A percentile compares a stretch with the other conserved stretches of the same genome.
Evolutionary conservation across 2,113 vertebrate species (phyloP).

Genomic region (Zosterops hypoxanthus): DNA sequence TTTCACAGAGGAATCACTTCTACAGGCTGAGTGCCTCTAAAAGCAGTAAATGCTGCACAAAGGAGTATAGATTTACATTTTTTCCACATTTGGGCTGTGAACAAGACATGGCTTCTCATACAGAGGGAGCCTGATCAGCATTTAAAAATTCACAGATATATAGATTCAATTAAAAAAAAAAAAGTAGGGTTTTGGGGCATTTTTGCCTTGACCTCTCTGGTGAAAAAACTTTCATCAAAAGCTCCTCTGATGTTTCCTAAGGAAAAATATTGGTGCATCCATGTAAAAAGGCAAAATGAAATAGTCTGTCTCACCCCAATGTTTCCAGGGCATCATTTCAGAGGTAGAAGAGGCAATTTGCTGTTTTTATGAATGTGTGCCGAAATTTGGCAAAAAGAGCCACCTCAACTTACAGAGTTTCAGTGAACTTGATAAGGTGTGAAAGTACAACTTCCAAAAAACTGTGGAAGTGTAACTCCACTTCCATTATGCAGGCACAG

Average conservation of each 20-base stretch:
- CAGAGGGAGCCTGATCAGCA: background rate
- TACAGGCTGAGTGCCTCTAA: background rate
- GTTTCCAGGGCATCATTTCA: background rate
- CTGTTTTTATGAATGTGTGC: background rate
- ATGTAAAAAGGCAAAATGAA: background rate
- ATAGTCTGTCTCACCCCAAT: background rate
- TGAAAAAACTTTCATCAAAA: background rate
- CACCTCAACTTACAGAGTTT: background rate
- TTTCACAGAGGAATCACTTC: background rate
- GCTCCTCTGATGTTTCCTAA: background rate
- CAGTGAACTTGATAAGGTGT: background rate
- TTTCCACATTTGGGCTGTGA: background rate
- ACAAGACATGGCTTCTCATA: fast-evolving
- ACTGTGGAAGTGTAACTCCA: background rate
- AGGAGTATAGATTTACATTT: background rate
- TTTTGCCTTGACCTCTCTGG: background rate
- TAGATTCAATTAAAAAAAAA: background rate
- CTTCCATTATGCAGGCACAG: background rate
- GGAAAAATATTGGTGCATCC: background rate
- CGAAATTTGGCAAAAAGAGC: background rate
- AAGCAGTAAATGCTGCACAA: background rate
- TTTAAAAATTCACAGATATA: background rate
- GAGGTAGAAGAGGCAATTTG: background rate
- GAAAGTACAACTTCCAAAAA: background rate
- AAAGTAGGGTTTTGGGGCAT: background rate